Base-by-base conservation (phyloP, 23 tunicate genomes). In the Oikopleura albicans region DNA sequence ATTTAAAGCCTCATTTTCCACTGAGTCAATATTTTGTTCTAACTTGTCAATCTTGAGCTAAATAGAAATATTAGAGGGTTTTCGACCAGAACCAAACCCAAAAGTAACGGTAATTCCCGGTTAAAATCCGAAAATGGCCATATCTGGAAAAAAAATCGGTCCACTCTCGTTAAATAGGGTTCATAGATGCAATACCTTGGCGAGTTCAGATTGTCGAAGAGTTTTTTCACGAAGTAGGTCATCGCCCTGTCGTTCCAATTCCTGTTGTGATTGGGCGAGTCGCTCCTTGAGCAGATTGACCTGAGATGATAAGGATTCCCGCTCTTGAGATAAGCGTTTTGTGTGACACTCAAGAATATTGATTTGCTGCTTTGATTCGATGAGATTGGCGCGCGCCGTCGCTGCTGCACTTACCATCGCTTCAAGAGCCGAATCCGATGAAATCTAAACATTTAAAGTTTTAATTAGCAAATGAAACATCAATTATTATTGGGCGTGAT, bases 381-480 rank as follows among this genome's bases (percentile, higher is more conserved):
- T 71, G 4, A 71, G 79, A 29, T 71, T 29, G 4, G 35, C 33
- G 4, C 79, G 79, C 28, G 79, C 79, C 33, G 37, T 29, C 27
- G 79, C 79, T 16, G 79, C 79, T 2, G 79, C 79, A 12, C 37
- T 22, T 37, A 71, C 79, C 79, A 71, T 71, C 33, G 79, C 79
- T 71, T 71, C 79, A 34, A 71, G 79, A 31, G 79, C 79, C 34
- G 79, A 71, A 71, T 71, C 79, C 4, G 79, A 71, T 16, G 79
- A 71, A 2, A 71, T 29, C 79, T 71, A 37, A 71, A 71, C 2
- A 71, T 22, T 12, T 22, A 12, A 71, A 71, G 28, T 16, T 71
- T 29, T n/a, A n/a, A n/a, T n/a, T n/a, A n/a, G n/a, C n/a, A n/a
- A n/a, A n/a, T n/a, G n/a, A n/a, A n/a, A n/a, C n/a, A n/a, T n/a